Evolutionary conservation across 2,113 vertebrate genomes (phyloP).

Genomic region (Herpailurus yagouaroundi): DNA sequence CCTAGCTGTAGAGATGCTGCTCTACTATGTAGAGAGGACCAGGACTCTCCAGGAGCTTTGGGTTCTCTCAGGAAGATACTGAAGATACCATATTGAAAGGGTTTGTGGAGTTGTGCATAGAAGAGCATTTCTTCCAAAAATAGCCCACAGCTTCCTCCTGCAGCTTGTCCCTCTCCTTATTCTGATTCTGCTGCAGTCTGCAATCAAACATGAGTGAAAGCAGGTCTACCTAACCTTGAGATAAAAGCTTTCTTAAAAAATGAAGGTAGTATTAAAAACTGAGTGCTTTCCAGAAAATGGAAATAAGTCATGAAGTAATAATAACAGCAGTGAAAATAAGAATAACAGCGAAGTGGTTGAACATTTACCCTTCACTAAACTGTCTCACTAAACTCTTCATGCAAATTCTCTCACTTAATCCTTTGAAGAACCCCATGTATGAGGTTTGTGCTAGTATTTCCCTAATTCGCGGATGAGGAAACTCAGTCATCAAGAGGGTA

Average conservation of each 20-base stretch:
- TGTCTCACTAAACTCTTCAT: neutral
- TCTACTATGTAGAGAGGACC: neutral
- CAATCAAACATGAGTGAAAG: conserved; percentile 52
- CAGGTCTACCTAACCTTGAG: conserved; percentile 40
- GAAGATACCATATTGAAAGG: neutral
- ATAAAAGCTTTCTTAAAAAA: conserved; percentile 57
- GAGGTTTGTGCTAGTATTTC: neutral
- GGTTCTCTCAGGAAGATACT: neutral
- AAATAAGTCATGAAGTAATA: neutral
- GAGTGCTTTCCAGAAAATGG: conserved; percentile 8
- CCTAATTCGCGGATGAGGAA: neutral
- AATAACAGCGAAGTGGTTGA: neutral
- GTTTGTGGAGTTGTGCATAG: neutral
- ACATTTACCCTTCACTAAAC: neutral
- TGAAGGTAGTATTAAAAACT: conserved; percentile 24
- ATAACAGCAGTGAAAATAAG: conserved; percentile 27
- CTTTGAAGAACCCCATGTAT: neutral
- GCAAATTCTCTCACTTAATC: neutral
- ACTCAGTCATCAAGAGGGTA: neutral
- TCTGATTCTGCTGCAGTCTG: neutral
- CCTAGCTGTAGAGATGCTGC: neutral
- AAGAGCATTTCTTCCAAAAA: conserved; percentile 37
- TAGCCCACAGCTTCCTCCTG: neutral
- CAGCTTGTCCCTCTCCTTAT: neutral
- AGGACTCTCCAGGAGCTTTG: neutral